phyloP scores from a whole-genome alignment of 1,140 invertebrate species.

The Drosophila tropicalis region DNA sequence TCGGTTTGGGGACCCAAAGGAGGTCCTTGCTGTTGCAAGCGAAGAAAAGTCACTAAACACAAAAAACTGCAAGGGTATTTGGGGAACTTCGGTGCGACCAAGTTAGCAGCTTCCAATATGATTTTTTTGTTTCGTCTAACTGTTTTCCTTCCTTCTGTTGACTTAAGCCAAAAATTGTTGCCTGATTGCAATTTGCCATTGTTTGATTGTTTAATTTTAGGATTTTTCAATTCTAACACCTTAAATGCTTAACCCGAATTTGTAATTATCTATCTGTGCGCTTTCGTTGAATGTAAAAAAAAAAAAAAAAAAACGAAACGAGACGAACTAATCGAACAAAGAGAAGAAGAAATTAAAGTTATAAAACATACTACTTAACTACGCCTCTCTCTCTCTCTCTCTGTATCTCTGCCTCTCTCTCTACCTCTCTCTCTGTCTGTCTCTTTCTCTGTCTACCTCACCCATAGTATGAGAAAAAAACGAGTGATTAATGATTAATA shows the following conservation, averaged over 20 bases:
- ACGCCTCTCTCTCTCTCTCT: conserved; percentile 16
- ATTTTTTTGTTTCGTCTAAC: background rate
- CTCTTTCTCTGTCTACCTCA: background rate
- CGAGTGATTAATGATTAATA: conserved; percentile 24
- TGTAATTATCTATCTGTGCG: background rate
- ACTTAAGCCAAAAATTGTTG: background rate
- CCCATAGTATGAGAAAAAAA: conserved; percentile 24
- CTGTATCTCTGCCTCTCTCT: background rate
- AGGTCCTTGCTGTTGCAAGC: too few relatives aligned
- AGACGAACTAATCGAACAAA: background rate
- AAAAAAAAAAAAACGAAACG: background rate
- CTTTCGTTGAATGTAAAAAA: conserved; percentile 3
- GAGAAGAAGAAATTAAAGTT: background rate
- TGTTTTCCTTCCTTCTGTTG: conserved; percentile 10
- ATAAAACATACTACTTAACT: conserved; percentile 26
- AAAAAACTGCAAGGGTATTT: conserved; percentile 1
- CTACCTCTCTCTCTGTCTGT: conserved; percentile 5
- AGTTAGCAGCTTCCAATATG: background rate
- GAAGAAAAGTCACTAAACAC: too few relatives aligned
- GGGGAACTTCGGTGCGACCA: background rate
- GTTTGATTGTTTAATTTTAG: conserved; percentile 8
- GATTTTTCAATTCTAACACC: background rate
- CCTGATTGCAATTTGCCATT: conserved; percentile 4
- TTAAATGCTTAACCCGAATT: background rate
- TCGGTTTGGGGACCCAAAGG: too few relatives aligned